A percentile compares a stretch with the other conserved stretches of the same genome.
phyloP scores from a whole-genome alignment of 1,140 invertebrate species.

The Habropoda laboriosa region DNA sequence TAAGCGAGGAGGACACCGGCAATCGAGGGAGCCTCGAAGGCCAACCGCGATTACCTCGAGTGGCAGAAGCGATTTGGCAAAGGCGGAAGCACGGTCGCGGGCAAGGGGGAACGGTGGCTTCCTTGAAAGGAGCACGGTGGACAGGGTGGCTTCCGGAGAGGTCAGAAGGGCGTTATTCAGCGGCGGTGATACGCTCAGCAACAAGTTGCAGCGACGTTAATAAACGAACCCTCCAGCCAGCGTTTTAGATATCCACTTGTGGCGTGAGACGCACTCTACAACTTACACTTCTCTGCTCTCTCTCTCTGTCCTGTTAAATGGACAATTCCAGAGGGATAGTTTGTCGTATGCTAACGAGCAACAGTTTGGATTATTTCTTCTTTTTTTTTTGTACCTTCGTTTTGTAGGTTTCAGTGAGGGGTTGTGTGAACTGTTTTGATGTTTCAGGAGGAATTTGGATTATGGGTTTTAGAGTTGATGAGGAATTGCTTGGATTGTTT shows the following conservation, averaged over 20 bases:
- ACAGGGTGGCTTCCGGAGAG: constrained; percentile 47
- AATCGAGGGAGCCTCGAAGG: constrained; percentile 5
- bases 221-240: constrained; percentile 61
- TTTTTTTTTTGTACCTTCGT: no score
- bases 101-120: constrained; percentile 47
- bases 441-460: no score
- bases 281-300: background rate
- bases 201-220: constrained; percentile 71
- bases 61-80: constrained; percentile 51
- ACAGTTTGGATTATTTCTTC: no score
- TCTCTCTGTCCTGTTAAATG: background rate
- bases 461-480: no score
- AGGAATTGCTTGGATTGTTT: no score
- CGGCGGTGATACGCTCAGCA: constrained; percentile 54
- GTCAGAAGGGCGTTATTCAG: constrained; percentile 60
- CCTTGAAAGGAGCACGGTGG: constrained; percentile 55
- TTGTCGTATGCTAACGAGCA: no score
- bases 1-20: background rate
- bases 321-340: no score
- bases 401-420: no score
- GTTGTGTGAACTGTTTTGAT: no score
- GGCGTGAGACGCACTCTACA: background rate
- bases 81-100: constrained; percentile 33
- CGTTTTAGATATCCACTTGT: constrained; percentile 24
- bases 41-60: constrained; percentile 39